phyloP scores from a whole-genome alignment of 2,888 invertebrate species.

The Drosophila monieri region DNA sequence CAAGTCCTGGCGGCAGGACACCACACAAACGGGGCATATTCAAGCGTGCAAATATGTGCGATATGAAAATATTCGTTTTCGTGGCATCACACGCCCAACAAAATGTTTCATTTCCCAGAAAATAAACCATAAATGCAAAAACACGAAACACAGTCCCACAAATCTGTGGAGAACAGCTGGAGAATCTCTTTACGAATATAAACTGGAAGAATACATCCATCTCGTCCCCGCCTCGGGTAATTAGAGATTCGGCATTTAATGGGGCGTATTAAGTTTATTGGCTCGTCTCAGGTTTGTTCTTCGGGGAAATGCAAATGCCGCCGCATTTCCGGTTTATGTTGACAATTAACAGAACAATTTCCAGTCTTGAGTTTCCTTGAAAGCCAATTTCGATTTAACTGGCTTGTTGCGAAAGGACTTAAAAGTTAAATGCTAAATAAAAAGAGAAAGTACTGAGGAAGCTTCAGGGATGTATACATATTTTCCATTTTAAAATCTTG shows the following conservation, averaged over 20 bases:
- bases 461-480: background rate
- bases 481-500: background rate
- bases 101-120: conserved; percentile 48
- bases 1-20: conserved; percentile 1
- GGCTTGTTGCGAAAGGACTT: background rate
- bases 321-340: conserved; percentile 24
- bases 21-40: conserved; percentile 15
- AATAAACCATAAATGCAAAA: conserved; percentile 52
- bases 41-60: conserved; percentile 12
- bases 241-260: conserved; percentile 49
- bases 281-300: conserved; percentile 9
- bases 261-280: conserved; percentile 46
- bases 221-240: conserved; percentile 38
- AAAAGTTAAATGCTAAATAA: background rate
- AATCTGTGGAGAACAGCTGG: conserved; percentile 20
- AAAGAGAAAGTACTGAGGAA: background rate
- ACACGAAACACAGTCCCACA: conserved; percentile 13
- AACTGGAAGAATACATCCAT: conserved; percentile 16
- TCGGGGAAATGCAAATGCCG: conserved; percentile 15
- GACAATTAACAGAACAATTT: conserved; percentile 19
- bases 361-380: conserved; percentile 13
- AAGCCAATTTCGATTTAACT: conserved; percentile 27
- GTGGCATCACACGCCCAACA: conserved; percentile 36
- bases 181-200: background rate
- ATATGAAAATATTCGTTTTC: conserved; percentile 17